These are phyloP conservation scores for Sarcophilus harrisii DNA, from an alignment of 2,797 vertebrate genomes.

Conservation along the genomic window DNA sequence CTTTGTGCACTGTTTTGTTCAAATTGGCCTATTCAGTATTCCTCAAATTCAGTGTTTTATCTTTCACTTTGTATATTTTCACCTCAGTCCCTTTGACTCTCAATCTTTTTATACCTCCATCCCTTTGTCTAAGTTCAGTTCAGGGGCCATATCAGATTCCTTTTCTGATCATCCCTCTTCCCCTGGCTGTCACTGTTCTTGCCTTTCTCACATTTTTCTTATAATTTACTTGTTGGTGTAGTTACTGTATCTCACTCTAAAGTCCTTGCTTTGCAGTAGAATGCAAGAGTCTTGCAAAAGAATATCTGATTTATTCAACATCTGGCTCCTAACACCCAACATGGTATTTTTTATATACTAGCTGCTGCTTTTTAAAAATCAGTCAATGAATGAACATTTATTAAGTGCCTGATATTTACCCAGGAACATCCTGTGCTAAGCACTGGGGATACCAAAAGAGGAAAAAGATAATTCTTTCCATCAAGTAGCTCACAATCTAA, in stretches of 20 bases:
- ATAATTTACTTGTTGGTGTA: neutral
- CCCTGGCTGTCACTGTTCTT: neutral
- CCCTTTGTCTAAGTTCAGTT: too few relatives aligned
- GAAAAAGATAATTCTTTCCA: neutral
- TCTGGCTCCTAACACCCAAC: neutral
- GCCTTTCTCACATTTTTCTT: neutral
- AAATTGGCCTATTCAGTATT: too few relatives aligned
- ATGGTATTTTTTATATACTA: neutral
- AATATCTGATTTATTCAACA: neutral
- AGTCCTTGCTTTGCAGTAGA: neutral
- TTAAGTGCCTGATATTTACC: neutral
- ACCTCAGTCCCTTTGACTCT: too few relatives aligned
- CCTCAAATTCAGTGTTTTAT: too few relatives aligned
- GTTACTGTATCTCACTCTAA: neutral
- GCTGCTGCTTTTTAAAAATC: neutral
- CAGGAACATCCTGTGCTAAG: neutral
- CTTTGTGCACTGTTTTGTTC: neutral
- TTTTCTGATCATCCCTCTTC: neutral
- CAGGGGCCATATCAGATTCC: neutral
- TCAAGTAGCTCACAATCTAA: neutral
- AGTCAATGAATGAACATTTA: neutral
- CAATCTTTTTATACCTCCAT: too few relatives aligned
- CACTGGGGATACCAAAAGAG: neutral
- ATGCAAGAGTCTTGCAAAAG: neutral
- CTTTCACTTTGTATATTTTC: too few relatives aligned